Base-by-base conservation (phyloP, 1,140 invertebrate genomes). In the Centruroides sculpturatus region DNA sequence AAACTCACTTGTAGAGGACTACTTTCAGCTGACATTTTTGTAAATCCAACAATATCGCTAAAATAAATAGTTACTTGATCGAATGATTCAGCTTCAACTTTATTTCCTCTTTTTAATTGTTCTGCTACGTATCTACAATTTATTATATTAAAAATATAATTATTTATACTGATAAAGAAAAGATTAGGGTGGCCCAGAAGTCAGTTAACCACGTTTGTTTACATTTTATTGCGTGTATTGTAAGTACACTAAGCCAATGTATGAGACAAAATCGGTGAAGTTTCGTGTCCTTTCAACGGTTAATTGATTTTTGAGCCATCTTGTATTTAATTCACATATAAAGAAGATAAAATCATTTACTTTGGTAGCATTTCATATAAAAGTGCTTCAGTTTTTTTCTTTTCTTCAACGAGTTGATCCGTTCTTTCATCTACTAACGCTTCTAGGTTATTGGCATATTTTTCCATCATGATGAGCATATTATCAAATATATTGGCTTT, bases 401-500 rank as follows among this genome's bases (percentile, higher is more conserved):
- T 94, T 73, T 95, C 92, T 76, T 94, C 91, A 71, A 83, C 84
- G 67, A 94, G 77, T 69, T 90, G 80, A 70, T 85, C 81, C 49
- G 92, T 95, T 68, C 91, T 80, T 75, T 92, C 87, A 68, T 80
- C 85, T 68, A 95, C 92, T 75, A 95, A 80, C 73, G 91, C 89
- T 59, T 96, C 92, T 74, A 96, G 83, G 78, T 94, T 90, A 71
- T 90, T 89, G n/a, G 89, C 87, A 73, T 96, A 92, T 69, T 90
- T 91, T 72, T 92, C 91, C 89, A 95, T 90, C 85, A 92, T 92
- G 5, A 58, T 85, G 83, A 94, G 87, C 87, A 94, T 91, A 78
- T 92, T 88, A 71, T 95, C 91, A 85, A 94, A 91, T 66, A 95
- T 90, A 73, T 93, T 92, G 67, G 84, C 82, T 69, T 86, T 85